phyloP scores from a whole-genome alignment of 2,888 invertebrate genomes.

The Clostera curtula region DNA sequence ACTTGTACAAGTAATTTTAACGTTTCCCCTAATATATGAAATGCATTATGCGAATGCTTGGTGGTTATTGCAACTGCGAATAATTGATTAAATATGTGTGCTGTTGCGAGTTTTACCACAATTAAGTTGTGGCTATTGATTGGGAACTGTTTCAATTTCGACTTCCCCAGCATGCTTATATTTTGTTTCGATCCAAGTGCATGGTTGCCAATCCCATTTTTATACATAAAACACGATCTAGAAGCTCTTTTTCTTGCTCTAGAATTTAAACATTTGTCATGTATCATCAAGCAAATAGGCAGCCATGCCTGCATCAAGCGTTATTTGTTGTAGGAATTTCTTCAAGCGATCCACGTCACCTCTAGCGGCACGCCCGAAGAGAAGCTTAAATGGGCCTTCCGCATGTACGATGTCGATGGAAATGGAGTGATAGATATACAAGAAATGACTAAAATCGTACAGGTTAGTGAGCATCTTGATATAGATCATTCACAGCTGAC shows the following conservation, averaged over 20 bases:
- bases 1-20: no score
- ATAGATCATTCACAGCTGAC: not conserved
- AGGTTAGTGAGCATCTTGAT: slow-evolving; percentile 76
- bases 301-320: no score
- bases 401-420: slow-evolving; percentile 99
- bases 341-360: slow-evolving; percentile 97
- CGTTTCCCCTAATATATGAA: no score
- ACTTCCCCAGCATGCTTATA: slow-evolving; percentile 14
- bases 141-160: slow-evolving; percentile 7
- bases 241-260: no score
- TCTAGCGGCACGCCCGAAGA: slow-evolving; percentile 98
- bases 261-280: no score
- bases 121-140: slow-evolving; percentile 8
- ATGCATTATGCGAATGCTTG: slow-evolving; percentile 12
- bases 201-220: slow-evolving; percentile 1
- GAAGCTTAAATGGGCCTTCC: slow-evolving; percentile 98
- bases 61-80: slow-evolving; percentile 13
- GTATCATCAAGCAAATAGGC: no score
- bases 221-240: no score
- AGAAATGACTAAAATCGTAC: slow-evolving; percentile 99
- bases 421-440: slow-evolving; percentile 98
- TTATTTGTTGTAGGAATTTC: slow-evolving; percentile 90
- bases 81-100: slow-evolving; percentile 4
- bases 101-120: slow-evolving; percentile 9
- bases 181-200: slow-evolving; percentile 15